Percentiles rank a stretch among this genome's conserved stretches.
Evolutionary conservation across 2,113 vertebrate genomes (phyloP).

Genomic region (Mellivora capensis): DNA sequence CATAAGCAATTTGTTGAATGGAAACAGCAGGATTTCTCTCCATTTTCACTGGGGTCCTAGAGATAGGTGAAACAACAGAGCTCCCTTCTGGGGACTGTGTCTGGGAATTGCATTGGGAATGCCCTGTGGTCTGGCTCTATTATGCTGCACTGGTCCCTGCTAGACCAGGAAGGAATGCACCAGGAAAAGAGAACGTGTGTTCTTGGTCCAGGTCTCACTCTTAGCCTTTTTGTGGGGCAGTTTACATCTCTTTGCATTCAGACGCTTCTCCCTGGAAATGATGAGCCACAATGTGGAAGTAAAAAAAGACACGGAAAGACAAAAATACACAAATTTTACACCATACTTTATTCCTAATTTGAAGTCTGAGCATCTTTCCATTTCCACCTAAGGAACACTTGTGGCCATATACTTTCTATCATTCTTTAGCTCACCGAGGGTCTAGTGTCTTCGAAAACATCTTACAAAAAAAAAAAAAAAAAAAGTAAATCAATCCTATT

Average conservation of each 20-base stretch:
- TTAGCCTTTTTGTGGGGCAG: neutral
- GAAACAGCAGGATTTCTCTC: neutral
- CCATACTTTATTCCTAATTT: conserved; percentile 34
- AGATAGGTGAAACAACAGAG: neutral
- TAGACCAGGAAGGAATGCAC: neutral
- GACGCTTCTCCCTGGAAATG: neutral
- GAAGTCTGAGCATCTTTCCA: conserved; percentile 63
- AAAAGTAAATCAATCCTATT: conserved; percentile 50
- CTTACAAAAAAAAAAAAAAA: conserved; percentile 24
- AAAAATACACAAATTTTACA: neutral
- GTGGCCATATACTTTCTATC: conserved; percentile 74
- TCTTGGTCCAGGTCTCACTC: neutral
- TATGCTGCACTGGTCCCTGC: neutral
- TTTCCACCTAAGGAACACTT: conserved; percentile 70
- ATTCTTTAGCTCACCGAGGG: conserved; percentile 38
- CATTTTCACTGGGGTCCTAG: neutral
- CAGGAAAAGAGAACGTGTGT: neutral
- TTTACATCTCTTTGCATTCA: neutral
- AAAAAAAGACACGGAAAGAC: conserved; percentile 28
- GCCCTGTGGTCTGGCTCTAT: neutral
- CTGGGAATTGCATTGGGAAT: no score
- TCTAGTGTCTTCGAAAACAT: conserved; percentile 63
- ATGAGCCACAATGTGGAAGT: conserved; percentile 53
- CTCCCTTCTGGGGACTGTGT: neutral
- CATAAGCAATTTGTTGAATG: neutral